Evolutionary conservation across 2,888 invertebrate genomes (phyloP).

Genomic region (Heliconius sara): DNA sequence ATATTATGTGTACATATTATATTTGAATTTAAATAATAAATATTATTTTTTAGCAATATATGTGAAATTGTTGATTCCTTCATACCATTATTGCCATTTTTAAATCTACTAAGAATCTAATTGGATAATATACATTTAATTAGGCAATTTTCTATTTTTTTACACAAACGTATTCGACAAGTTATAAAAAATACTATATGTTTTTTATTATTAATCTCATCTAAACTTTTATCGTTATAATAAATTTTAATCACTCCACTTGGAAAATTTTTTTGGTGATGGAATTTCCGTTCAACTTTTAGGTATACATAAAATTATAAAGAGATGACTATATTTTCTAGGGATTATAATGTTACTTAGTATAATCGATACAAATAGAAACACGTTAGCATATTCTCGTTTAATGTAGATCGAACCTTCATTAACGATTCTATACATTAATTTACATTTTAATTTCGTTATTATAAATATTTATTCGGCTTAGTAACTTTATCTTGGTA

Average conservation of each 20-base stretch:
- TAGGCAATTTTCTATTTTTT: neutral
- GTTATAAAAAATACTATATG: neutral
- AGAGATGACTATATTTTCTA: conserved; percentile 38
- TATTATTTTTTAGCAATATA: too few species aligned
- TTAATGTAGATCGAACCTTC: conserved; percentile 59
- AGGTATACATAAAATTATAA: conserved; percentile 27
- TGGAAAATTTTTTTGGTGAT: conserved; percentile 1
- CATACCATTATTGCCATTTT: too few species aligned
- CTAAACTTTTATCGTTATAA: conserved; percentile 6
- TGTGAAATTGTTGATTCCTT: too few species aligned
- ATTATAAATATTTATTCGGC: conserved; percentile 71
- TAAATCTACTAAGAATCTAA: neutral
- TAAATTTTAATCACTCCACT: conserved; percentile 11
- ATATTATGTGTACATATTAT: too few species aligned
- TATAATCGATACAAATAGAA: conserved; percentile 51
- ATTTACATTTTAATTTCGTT: conserved; percentile 72
- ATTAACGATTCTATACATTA: conserved; percentile 69
- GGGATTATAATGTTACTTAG: conserved; percentile 46
- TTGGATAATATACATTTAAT: neutral
- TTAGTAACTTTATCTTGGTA: conserved; percentile 62
- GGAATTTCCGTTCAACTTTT: conserved; percentile 26
- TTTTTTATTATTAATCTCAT: conserved; percentile 8
- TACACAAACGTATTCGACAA: neutral
- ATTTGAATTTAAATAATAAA: too few species aligned
- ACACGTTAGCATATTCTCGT: conserved; percentile 53